Evolutionary conservation across 1,140 invertebrate species (phyloP).

Genomic region (Scaptomyza graminum): DNA sequence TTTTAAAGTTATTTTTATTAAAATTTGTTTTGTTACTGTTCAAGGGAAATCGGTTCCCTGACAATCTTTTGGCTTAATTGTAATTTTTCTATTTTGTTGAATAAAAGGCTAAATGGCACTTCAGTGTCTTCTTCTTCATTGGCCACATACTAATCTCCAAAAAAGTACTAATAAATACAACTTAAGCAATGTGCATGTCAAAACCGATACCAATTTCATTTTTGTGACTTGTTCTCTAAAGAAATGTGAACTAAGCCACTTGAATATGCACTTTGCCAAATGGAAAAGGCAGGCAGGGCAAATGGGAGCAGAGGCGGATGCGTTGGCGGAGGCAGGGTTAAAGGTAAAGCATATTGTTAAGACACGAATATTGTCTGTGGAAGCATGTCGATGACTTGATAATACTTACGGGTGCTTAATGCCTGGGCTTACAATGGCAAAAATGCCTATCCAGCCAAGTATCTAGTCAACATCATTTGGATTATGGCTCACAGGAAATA

Average conservation of each 20-base stretch:
- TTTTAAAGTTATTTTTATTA: no score
- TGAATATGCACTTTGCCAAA: conserved; percentile 29
- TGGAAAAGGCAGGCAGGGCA: neutral
- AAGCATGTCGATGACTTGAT: conserved; percentile 38
- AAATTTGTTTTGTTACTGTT: no score
- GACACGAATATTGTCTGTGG: conserved; percentile 13
- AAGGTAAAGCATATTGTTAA: conserved; percentile 6
- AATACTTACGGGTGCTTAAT: conserved; percentile 49
- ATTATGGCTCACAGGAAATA: conserved; percentile 52
- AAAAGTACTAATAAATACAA: conserved; percentile 1
- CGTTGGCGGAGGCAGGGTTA: neutral
- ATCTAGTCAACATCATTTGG: conserved; percentile 63
- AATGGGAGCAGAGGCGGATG: no score
- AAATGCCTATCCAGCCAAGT: conserved; percentile 59
- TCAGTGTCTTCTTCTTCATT: no score
- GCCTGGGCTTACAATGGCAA: conserved; percentile 42
- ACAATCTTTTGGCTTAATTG: no score
- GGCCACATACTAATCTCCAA: neutral
- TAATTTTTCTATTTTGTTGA: neutral
- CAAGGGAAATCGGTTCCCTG: no score
- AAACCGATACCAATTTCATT: conserved; percentile 14
- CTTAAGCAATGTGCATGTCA: neutral
- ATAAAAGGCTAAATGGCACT: neutral
- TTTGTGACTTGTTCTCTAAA: conserved; percentile 11
- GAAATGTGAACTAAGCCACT: conserved; percentile 22